These are phyloP conservation scores for Dolichopus griseipennis DNA, from an alignment of 2,888 invertebrate species.

Conservation along the genomic window DNA sequence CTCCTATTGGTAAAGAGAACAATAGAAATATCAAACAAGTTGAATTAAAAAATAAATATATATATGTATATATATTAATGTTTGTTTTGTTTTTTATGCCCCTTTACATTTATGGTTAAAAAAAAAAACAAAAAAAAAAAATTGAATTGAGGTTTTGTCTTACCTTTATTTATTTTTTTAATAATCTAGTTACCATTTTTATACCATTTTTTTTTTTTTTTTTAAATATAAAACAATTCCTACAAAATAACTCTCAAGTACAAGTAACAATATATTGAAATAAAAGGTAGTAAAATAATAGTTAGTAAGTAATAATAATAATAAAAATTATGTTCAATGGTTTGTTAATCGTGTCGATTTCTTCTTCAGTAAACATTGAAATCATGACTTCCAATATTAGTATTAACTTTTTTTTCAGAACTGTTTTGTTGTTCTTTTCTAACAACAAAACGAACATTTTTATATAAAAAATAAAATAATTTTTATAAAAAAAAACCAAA, in stretches of 20 bases:
- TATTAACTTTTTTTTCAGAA: background rate
- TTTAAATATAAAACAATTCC: background rate
- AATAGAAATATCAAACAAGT: slow-evolving; percentile 4
- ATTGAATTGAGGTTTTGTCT: too few species aligned
- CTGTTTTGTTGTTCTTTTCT: too few species aligned
- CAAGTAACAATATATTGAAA: background rate
- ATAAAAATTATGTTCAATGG: slow-evolving; percentile 4
- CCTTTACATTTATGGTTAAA: background rate
- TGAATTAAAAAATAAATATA: background rate
- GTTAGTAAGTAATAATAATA: slow-evolving; percentile 5
- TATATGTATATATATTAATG: too few species aligned
- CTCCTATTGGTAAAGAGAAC: background rate
- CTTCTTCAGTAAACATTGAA: background rate
- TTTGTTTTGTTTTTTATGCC: background rate
- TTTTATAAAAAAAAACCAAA: too few species aligned
- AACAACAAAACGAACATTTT: too few species aligned
- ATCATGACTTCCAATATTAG: slow-evolving; percentile 4
- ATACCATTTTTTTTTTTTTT: too few species aligned
- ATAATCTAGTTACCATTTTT: slow-evolving; percentile 3
- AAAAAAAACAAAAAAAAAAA: background rate
- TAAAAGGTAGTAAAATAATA: background rate
- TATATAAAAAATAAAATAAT: too few species aligned
- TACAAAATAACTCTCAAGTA: too few species aligned
- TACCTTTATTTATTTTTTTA: background rate
- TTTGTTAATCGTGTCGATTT: slow-evolving; percentile 10